Evolutionary conservation across 2,888 invertebrate genomes (phyloP), one percentile per base, ranked within the genome.

Genomic region (Euplagia quadripunctaria): DNA sequence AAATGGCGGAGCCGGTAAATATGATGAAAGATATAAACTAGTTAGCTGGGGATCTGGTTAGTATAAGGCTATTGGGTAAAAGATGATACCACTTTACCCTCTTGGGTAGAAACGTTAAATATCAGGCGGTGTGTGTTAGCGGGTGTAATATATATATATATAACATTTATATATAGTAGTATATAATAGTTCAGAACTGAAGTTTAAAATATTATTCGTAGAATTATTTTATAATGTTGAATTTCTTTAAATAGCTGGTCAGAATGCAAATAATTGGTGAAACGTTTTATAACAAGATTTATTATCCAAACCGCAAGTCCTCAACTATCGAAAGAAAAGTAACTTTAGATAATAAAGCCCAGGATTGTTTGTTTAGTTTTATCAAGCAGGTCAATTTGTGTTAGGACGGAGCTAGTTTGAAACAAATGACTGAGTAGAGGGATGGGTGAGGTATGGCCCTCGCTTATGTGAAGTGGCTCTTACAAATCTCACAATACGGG

Each of bases 401-500:
- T 52, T 43, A 72, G 68, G 66, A 43, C 43, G 72, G 17, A n/a
- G 17, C 75, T 64, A 73, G 71, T 77, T 70, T 71, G 73, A 70
- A 73, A 74, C 61, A 70, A 69, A 74, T 67, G 67, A 77, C 68
- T 69, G 67, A 67, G 75, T 72, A 71, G 43, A 64, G 69, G 61
- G 41, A 74, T 55, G 69, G 78, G 78, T 82, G 72, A 80, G 42
- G 52, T 20, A 82, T 78, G 71, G 81, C 78, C 49, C 64, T 70
- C 75, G 78, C 78, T 82, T 63, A 71, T 67, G 67, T 63, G 61
- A 70, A 77, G 76, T 68, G 75, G 75, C 77, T 71, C 69, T 72
- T 74, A 79, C 78, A 74, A 80, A 80, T 78, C 75, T 75, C 66
- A 80, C 75, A 73, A 65, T 65, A 71, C 72, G 74, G 43, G 65